Base-by-base conservation (phyloP, 1,140 invertebrate species). In the Leptinotarsa undecemlineata region DNA sequence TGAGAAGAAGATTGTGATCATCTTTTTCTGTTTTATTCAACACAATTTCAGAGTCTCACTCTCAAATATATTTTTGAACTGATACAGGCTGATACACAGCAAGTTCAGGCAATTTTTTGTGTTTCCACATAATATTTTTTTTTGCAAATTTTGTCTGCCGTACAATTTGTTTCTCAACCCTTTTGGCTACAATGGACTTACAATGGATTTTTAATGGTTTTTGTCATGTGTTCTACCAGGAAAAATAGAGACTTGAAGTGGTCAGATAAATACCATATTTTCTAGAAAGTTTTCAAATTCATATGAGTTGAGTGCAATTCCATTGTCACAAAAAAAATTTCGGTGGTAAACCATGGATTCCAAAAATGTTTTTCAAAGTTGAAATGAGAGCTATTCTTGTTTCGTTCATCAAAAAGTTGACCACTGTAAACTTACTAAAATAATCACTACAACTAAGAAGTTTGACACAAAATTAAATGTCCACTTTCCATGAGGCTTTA, bases 401-500 rank as follows among this genome's bases (percentile, higher is more conserved):
- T 17, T 74, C n/a, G 4, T 17, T 57, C 14, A 15, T 57, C 51
- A 57, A 57, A 17, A 17, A 17, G 14, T 57, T n/a, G 13, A 57
- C 51, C 4, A 57, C n/a, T 57, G n/a, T 57, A n/a, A 57, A 57
- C n/a, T 57, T 57, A n/a, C 1, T 51, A 3, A 57, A n/a, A 3
- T 57, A 57, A 57, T 57, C 51, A 57, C 33, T 33, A 33, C 33
- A 33, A 33, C 33, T 6, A 33, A 33, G 33, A 33, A 33, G 33
- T 33, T 33, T 8, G 57, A 17, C 48, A 26, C 71, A 57, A 76
- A 76, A 33, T 69, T 67, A 23, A 23, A 76, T 70, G 17, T 60
- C 72, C 47, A 76, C 70, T 71, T 70, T 68, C 33, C n/a, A 68
- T 68, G 3, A 14, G 66, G 66, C 11, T 0, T 26, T 68, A 68